phyloP scores from a whole-genome alignment of 2,113 vertebrate species.

The Ochotona curzoniae region DNA sequence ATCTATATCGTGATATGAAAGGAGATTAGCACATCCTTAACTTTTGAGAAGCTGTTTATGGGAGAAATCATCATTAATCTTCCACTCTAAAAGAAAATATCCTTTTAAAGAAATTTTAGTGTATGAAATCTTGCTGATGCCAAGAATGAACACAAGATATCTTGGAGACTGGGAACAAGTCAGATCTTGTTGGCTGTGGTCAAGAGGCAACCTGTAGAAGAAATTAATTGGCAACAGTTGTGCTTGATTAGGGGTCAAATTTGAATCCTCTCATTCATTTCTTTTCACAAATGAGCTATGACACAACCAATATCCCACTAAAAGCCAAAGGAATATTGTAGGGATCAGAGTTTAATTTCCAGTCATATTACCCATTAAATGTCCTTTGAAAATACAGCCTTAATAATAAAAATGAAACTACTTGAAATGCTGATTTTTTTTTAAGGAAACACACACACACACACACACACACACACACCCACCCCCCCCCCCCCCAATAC shows the following conservation, averaged over 20 bases:
- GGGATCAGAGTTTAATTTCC: background rate
- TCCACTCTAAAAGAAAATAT: conserved; percentile 19
- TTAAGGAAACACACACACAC: background rate
- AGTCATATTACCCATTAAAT: background rate
- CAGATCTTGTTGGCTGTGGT: background rate
- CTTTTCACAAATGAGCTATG: background rate
- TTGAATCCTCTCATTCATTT: background rate
- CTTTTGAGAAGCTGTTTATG: background rate
- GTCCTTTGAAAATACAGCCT: background rate
- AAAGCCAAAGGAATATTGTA: background rate
- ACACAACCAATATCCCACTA: background rate
- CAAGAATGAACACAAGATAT: background rate
- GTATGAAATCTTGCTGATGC: background rate
- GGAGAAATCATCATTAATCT: conserved; percentile 16
- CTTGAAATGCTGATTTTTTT: background rate
- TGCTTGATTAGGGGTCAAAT: background rate
- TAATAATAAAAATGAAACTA: background rate
- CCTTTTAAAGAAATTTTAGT: background rate
- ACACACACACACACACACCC: background rate
- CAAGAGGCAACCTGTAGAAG: background rate
- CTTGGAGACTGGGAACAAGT: background rate
- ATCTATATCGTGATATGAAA: background rate
- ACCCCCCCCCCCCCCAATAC: too few relatives aligned
- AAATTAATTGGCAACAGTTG: background rate
- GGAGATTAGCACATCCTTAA: background rate